Evolutionary conservation across 2,113 vertebrate genomes (phyloP).

Genomic region (Psittacus erithacus): DNA sequence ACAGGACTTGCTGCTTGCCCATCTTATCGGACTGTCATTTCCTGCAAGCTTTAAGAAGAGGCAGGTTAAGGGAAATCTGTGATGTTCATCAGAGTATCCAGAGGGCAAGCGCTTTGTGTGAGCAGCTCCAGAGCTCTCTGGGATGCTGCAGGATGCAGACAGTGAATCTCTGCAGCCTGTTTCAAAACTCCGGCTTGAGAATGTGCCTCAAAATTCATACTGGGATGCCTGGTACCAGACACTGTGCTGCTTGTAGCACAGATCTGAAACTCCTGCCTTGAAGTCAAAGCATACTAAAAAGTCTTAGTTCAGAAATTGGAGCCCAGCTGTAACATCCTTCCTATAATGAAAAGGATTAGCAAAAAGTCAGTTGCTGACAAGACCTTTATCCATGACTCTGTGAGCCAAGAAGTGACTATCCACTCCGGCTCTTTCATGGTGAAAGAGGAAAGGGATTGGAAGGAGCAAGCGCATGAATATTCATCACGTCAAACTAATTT

Average conservation of each 20-base stretch:
- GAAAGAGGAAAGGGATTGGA: neutral
- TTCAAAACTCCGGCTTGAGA: neutral
- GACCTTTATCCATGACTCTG: neutral
- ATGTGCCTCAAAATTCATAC: fast-evolving
- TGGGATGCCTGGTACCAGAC: neutral
- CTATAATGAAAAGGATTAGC: conserved; percentile 21
- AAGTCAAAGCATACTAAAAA: neutral
- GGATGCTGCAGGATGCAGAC: conserved; percentile 3
- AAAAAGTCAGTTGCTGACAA: conserved; percentile 30
- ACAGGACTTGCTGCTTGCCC: neutral
- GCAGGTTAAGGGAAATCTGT: conserved; percentile 25
- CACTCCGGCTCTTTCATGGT: neutral
- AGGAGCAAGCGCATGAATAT: neutral
- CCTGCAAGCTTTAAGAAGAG: conserved; percentile 26
- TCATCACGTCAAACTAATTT: neutral
- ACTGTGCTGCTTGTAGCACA: neutral
- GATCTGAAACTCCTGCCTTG: neutral
- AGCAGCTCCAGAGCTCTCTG: neutral
- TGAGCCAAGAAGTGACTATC: neutral
- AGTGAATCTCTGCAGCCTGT: neutral
- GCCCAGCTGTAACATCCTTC: neutral
- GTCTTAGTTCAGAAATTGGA: neutral
- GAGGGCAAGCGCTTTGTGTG: neutral
- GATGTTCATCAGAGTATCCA: conserved; percentile 21
- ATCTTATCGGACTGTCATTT: conserved; percentile 20